Evolutionary conservation across 2,113 vertebrate species (phyloP), one percentile per base, ranked within the genome.

Genomic region (Lathamus discolor): DNA sequence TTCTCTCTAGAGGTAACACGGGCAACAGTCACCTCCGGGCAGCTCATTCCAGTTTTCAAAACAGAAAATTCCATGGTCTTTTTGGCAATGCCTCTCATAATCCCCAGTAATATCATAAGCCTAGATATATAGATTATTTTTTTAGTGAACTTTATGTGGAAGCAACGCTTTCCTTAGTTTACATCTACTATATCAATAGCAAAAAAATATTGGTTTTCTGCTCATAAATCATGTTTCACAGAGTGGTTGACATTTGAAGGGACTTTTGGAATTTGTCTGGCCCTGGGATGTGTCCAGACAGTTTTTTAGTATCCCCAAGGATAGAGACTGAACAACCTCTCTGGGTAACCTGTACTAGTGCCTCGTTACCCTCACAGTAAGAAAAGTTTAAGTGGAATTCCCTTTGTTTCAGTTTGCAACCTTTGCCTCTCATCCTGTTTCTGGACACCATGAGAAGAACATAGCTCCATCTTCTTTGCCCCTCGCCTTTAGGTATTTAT

Each of bases 1-100:
- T 73, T 52, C 24, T 61, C 44, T 52, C 19, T 16, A 13, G 62
- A 44, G 33, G 24, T 12, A 61, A 39, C 6, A 2, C 61, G 16
- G 52, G 13, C 0, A 0, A 43, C 49, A 11, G 31, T 2, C 74
- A 43, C 31, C 20, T 63, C 39, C 1, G 1, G 8, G n/a, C 28
- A 61, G 44, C 11, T 46, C 28, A 22, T n/a, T n/a, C 52, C 25
- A 41, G 29, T 23, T 33, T 44, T 43, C 49, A n/a, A n/a, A 57
- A 6, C 2, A 29, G 48, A 57, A 57, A 49, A 82, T n/a, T 24
- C 63, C 37, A 17, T 24, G 48, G 8, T 15, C 23, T n/a, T 64
- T 43, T 57, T 59, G 24, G 64, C 84, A 76, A 25, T 10, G 33
- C 10, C 31, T 62, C 46, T 75, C 37, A 5, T 17, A 41, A 3